phyloP scores from a whole-genome alignment of 37 sponge, comb jelly and placozoan species.

The Ianthella basta region DNA sequence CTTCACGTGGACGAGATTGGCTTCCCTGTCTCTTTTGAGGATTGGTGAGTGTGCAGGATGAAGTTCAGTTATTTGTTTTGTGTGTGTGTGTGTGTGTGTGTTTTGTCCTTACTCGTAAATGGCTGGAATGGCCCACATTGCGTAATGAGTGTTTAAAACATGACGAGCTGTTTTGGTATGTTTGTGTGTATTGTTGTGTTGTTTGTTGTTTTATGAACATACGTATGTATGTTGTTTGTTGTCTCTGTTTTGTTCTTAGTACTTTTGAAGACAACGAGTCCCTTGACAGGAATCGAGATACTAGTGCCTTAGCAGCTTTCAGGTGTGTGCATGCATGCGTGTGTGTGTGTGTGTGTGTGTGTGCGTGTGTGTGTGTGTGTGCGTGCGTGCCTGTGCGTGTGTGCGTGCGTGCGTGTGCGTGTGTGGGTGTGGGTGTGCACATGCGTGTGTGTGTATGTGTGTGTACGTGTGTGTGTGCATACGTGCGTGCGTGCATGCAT shows the following conservation, averaged over 20 bases:
- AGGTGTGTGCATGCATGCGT: slow-evolving; percentile 16
- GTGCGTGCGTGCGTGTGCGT: slow-evolving; percentile 15
- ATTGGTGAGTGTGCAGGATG: slow-evolving; percentile 47
- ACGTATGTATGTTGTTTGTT: background rate
- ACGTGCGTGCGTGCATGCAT: background rate
- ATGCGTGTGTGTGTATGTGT: slow-evolving; percentile 21
- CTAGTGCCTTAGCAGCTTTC: slow-evolving; percentile 81
- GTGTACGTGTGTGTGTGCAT: background rate
- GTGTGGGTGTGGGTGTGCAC: slow-evolving; percentile 5
- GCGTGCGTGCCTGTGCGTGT: background rate
- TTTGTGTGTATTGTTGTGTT: no score
- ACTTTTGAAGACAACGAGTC: slow-evolving; percentile 69
- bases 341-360: slow-evolving; percentile 20
- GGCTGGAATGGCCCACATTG: no score
- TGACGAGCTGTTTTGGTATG: no score
- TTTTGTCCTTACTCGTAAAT: no score
- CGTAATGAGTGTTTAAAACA: no score
- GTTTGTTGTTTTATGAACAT: background rate
- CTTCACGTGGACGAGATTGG: slow-evolving; percentile 83
- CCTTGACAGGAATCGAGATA: slow-evolving; percentile 38
- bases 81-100: background rate
- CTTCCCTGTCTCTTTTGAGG: slow-evolving; percentile 58
- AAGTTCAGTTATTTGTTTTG: background rate
- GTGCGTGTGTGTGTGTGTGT: slow-evolving; percentile 27
- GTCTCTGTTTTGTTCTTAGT: slow-evolving; percentile 19